Evolutionary conservation across 1,140 invertebrate species (phyloP), one percentile per base, ranked within the genome.

Genomic region (Dendroctonus valens): DNA sequence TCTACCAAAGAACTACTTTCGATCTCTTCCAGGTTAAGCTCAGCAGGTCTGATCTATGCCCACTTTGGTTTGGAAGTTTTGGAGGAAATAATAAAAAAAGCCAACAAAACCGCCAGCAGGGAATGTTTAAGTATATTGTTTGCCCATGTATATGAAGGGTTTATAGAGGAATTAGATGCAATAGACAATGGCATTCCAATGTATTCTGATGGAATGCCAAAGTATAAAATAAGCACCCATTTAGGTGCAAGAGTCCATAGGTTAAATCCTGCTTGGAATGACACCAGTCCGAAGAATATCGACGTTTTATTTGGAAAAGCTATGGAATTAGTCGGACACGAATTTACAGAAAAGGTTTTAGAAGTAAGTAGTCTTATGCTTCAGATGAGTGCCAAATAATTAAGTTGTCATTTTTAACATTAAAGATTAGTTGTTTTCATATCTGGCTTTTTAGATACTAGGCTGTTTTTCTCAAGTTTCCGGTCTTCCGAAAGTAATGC

Each of bases 101-200:
- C 81, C 44, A 78, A 81, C 52, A 68, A 75, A 38, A 12, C 73
- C 15, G 64, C 86, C 7, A 79, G 75, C 1, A 72, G 79, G 67
- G 75, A 86, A 2, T 80, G 84, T 51, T 70, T 89, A 4, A 79
- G 85, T 59, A 72, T 79, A 7, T 79, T 97, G n/a, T 98, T 87
- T 76, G 83, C 87, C 61, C 89, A 90, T 77, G 82, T 99, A 0
- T 99, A 99, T 81, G 87, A 94, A 65, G 85, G 85, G 55, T 92
- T 99, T 65, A 87, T 99, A 14, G 86, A 93, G 82, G 96, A 98
- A 85, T 84, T 99, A 64, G 97, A 99, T 83, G 96, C 89, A 5
- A 92, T 98, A 64, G 97, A 99, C 79, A 99, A 99, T 84, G 97
- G 97, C 14, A 83, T 98, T 14, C 83, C 86, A 0, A 91, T 91